Base-by-base conservation (phyloP, 2,113 vertebrate species). In the Galeopterus variegatus region DNA sequence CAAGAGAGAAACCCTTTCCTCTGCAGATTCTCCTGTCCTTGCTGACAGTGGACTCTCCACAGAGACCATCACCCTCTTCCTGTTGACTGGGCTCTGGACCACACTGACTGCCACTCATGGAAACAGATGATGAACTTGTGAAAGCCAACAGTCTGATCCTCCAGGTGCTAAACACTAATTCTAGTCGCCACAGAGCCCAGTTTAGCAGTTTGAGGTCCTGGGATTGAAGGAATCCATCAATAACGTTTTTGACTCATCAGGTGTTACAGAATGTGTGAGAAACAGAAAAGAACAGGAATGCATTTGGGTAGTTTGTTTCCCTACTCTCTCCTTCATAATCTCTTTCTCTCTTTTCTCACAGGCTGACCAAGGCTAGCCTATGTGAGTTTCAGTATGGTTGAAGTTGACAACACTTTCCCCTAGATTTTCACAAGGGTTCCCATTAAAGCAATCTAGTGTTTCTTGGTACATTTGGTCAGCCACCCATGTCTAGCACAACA, bases 301-400 rank as follows among this genome's bases (percentile, higher is more conserved):
- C 23, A 1, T 2, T 1, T 5, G 33, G 73, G 23, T 3, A 33
- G 41, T 2, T 28, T 41, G 33, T 7, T 28, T 7, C 62, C 48
- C 94, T 31, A 0, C 45, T 31, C 41, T 60, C 86, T 77, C 79
- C 67, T 45, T 26, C 10, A 19, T 5, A 28, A 6, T 33, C 52
- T 17, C 26, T 21, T 2, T 67, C 41, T 77, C 54, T 85, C 73
- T 15, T 52, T 45, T 33, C 45, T 67, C 75, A 1, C 36, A 88
- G 64, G n/a, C 19, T 28, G 67, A 56, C 70, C 77, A 64, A 80
- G 41, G 45, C 72, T 9, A 6, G 67, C 52, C 12, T 7, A 8
- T 0, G 28, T 28, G 19, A 11, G 48, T 1, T 24, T 48, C 7
- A 41, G 56, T 13, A 18, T 17, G 12, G 54, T 23, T 36, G 62